These are phyloP conservation scores for Orycteropus afer DNA, from an alignment of 2,113 vertebrate species.

Conservation along the genomic window DNA sequence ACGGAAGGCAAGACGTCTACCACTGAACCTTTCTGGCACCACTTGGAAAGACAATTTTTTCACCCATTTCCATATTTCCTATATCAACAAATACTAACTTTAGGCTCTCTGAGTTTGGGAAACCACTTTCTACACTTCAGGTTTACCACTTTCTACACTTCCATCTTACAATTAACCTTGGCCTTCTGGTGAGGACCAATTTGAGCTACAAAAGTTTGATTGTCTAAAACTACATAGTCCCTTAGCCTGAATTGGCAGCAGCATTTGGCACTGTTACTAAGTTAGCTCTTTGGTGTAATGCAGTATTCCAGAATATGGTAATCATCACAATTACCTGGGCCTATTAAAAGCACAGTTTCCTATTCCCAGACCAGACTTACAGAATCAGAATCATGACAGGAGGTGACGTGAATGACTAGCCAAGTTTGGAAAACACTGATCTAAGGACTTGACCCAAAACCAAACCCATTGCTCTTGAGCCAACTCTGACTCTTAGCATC, in stretches of 20 bases:
- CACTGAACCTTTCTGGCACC: neutral
- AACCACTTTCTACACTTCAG: neutral
- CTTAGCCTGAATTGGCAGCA: neutral
- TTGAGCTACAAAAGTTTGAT: neutral
- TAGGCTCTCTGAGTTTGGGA: neutral
- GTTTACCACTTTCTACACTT: neutral
- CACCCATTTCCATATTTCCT: neutral
- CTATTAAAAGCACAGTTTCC: neutral
- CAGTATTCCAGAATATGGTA: neutral
- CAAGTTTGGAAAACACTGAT: neutral
- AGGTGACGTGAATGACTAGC: neutral
- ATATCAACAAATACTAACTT: neutral
- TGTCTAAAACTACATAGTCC: neutral
- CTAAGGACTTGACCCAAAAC: neutral
- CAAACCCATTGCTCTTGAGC: too few species aligned
- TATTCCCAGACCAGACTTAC: neutral
- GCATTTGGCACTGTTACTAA: neutral
- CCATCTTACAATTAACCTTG: neutral
- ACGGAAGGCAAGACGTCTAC: neutral
- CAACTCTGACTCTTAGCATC: too few species aligned
- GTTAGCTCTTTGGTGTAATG: neutral
- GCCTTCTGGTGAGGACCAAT: neutral
- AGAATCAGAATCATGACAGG: neutral
- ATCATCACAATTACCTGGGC: neutral
- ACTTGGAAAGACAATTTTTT: neutral